Percentiles rank a stretch among this genome's conserved stretches.
Conservation (phyloP, 2,113 vertebrate genomes). For the Microcebus tavaratra region DNA sequence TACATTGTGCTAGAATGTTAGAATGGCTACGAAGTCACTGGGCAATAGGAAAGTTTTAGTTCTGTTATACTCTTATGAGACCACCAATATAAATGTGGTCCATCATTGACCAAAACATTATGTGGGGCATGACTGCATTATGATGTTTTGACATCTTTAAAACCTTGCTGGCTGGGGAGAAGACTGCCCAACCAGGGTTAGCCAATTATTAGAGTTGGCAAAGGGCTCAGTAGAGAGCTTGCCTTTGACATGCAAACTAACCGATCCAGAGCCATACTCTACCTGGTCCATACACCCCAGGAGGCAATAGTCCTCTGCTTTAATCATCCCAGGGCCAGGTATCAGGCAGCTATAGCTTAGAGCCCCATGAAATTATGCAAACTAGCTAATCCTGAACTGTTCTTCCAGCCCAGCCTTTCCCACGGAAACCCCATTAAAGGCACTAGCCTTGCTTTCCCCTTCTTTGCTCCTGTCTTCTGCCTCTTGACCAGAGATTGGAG, state of each 20-base stretch:
- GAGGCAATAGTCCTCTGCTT: background rate
- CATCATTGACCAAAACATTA: background rate
- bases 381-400: background rate
- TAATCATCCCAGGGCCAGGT: background rate
- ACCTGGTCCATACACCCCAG: background rate
- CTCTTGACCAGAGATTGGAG: background rate
- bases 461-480: background rate
- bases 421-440: background rate
- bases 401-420: background rate
- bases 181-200: background rate
- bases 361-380: background rate
- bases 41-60: background rate
- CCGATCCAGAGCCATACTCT: background rate
- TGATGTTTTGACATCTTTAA: background rate
- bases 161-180: background rate
- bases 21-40: background rate
- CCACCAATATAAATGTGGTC: background rate
- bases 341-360: background rate
- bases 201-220: background rate
- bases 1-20: background rate
- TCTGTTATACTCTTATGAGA: background rate
- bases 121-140: background rate
- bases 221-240: background rate
- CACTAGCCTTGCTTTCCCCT: background rate
- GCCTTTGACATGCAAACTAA: background rate